Base-by-base conservation (phyloP, 2,888 invertebrate species). In the Lampropteryx suffumata region DNA sequence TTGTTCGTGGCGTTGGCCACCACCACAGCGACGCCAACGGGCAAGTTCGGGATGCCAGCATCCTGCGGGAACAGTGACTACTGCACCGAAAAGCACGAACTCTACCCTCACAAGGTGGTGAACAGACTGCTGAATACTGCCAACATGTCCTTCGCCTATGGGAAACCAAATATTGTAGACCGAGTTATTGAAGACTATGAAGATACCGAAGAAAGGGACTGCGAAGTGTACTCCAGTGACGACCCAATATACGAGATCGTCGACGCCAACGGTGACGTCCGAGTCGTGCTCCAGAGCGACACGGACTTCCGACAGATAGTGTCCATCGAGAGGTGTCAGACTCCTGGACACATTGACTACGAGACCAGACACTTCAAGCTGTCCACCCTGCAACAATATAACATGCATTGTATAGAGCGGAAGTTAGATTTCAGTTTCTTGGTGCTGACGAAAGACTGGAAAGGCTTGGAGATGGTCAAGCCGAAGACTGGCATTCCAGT, bases 371-470 rank as follows among this genome's bases (percentile, higher is more conserved):
- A 42, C 13, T 42, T 42, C 26, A 30, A 14, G 0, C 10, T 33
- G 13, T 12, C 32, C 1, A 13, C 8, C n/a, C 32, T 42, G 6
- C 11, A 13, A 2, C 12, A 33, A n/a, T 33, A 24, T 13, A 33
- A 32, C 13, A n/a, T 42, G 13, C 26, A 26, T 12, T 42, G 41
- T 21, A 26, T 33, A 7, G 41, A 42, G 14, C n/a, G 26, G 41
- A 42, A 42, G 28, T 24, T 48, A 9, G 29, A 29, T 3, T 3
- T 48, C 1, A 24, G 28, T 2, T 48, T 48, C 9, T 4, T 41
- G 1, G 47, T 35, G 14, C 41, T 48, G 34, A 41, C 28, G 29
- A 29, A 41, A 14, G 35, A 41, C 11, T 48, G 47, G 47, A 8
- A 35, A 5, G 27, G 29, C 9, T 10, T 41, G 7, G 39, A 49